phyloP scores from a whole-genome alignment of 2,888 invertebrate genomes.

The Drosophila mayaguana region DNA sequence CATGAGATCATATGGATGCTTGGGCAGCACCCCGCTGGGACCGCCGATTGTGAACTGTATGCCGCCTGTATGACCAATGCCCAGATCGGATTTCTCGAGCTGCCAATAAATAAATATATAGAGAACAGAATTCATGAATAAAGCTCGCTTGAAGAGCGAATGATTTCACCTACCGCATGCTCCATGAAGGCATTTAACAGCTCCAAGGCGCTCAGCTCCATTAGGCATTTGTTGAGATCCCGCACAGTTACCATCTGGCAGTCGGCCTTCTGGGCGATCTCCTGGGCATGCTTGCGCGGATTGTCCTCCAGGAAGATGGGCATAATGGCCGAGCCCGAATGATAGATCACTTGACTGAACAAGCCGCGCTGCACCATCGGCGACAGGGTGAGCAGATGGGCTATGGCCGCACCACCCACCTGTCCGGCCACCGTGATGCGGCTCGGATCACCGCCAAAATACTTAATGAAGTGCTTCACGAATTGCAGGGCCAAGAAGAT shows the following conservation, averaged over 20 bases:
- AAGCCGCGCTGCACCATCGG: slow-evolving; percentile 85
- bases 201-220: slow-evolving; percentile 76
- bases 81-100: slow-evolving; percentile 79
- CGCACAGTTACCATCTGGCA: slow-evolving; percentile 79
- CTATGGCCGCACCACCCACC: slow-evolving; percentile 86
- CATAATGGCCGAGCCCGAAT: slow-evolving; percentile 86
- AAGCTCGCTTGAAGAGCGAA: not conserved
- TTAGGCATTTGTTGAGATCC: slow-evolving; percentile 80
- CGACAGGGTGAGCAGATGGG: slow-evolving; percentile 85
- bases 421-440: slow-evolving; percentile 86
- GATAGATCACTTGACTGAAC: slow-evolving; percentile 86
- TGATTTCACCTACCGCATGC: slow-evolving; percentile 73
- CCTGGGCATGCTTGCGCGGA: slow-evolving; percentile 84
- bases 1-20: slow-evolving; percentile 82
- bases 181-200: slow-evolving; percentile 79
- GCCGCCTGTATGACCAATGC: slow-evolving; percentile 82
- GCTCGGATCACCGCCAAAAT: slow-evolving; percentile 86
- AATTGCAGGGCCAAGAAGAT: slow-evolving; percentile 86
- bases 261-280: slow-evolving; percentile 82
- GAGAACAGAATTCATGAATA: not conserved
- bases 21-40: slow-evolving; percentile 82
- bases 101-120: slow-evolving; percentile 24
- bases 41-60: slow-evolving; percentile 84
- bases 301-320: slow-evolving; percentile 86
- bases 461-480: slow-evolving; percentile 84